Conservation (phyloP, 2,113 vertebrate genomes). For the Lipotes vexillifer region DNA sequence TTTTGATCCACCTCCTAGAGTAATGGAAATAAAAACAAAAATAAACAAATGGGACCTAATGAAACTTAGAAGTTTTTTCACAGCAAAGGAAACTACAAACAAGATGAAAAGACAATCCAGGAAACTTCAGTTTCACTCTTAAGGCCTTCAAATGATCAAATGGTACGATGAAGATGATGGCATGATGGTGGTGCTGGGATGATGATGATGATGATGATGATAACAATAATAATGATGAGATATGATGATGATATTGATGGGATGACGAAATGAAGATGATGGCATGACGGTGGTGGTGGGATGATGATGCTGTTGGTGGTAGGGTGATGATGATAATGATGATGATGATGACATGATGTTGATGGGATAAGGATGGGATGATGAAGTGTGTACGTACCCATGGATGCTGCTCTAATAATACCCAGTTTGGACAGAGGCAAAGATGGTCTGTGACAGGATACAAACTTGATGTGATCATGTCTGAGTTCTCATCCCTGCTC, state of each 20-base stretch:
- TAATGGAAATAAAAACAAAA: too few relatives aligned
- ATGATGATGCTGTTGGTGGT: not conserved
- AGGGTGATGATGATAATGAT: too few relatives aligned
- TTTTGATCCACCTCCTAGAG: too few relatives aligned
- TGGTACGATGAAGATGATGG: not conserved
- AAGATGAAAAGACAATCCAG: too few relatives aligned
- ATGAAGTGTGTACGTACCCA: accelerated
- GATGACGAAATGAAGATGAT: not conserved
- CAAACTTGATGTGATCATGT: not conserved
- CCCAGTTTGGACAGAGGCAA: not conserved
- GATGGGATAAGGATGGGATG: too few relatives aligned
- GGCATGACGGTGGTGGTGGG: not conserved
- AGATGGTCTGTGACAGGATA: not conserved
- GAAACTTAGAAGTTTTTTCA: too few relatives aligned
- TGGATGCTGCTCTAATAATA: too few relatives aligned
- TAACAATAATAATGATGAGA: too few relatives aligned
- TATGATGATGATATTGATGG: not conserved
- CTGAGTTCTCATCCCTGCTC: not conserved
- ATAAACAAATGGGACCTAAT: too few relatives aligned
- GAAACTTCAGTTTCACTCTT: not conserved
- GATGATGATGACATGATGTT: too few relatives aligned
- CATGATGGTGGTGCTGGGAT: too few relatives aligned
- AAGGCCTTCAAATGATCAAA: not conserved
- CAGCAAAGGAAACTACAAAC: too few relatives aligned
- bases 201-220: not conserved